Percentiles rank a stretch among this genome's conserved stretches.
These are phyloP conservation scores for Antedon bifida DNA, from an alignment of 35 echinoderm and acorn worm species.

Conservation along the genomic window DNA sequence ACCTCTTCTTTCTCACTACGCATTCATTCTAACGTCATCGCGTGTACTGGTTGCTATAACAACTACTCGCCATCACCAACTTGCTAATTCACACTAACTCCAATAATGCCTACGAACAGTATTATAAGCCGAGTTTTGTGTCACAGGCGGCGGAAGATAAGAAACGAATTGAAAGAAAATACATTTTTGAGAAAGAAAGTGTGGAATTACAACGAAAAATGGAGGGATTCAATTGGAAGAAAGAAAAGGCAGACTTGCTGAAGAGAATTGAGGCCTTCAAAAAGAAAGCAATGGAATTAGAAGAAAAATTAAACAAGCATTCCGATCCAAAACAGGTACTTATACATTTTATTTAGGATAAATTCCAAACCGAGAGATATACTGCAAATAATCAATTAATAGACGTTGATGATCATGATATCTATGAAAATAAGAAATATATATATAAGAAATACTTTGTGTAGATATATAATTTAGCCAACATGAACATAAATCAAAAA, in stretches of 20 bases:
- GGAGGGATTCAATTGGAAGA: constrained; percentile 46
- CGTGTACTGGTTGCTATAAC: not conserved
- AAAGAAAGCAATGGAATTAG: constrained; percentile 33
- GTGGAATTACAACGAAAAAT: constrained; percentile 46
- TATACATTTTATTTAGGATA: too few species aligned
- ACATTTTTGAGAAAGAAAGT: constrained; percentile 41
- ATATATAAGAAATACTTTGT: too few species aligned
- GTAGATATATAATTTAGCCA: too few species aligned
- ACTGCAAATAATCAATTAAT: too few species aligned
- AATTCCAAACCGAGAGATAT: too few species aligned
- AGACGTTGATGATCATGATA: too few species aligned
- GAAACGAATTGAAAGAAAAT: constrained; percentile 16
- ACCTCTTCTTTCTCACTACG: not conserved
- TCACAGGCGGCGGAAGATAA: constrained; percentile 39
- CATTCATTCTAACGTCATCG: not conserved
- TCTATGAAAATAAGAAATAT: too few species aligned
- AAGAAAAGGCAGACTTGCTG: constrained; percentile 41
- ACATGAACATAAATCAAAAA: too few species aligned
- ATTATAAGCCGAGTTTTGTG: not conserved
- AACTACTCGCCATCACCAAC: not conserved
- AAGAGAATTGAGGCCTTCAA: constrained; percentile 50
- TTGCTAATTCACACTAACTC: not conserved
- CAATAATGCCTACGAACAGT: not conserved
- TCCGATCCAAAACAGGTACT: not conserved
- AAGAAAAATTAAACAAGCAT: constrained; percentile 2